phyloP scores from a whole-genome alignment of 2,888 invertebrate genomes.

The Habroteleia sp. region DNA sequence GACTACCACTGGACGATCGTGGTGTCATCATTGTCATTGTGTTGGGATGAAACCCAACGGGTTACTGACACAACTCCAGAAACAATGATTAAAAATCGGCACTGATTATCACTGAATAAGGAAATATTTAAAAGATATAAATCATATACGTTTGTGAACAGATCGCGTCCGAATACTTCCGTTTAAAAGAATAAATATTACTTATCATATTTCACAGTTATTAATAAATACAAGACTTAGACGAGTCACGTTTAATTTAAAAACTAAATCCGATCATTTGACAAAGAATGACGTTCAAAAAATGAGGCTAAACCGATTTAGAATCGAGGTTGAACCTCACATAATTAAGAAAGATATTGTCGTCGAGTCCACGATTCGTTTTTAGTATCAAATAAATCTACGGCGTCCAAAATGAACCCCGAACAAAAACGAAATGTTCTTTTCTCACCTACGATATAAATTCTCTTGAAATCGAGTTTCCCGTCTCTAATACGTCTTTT shows the following conservation, averaged over 20 bases:
- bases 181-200: too few relatives aligned
- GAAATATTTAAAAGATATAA: too few relatives aligned
- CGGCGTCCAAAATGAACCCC: slow-evolving; percentile 7
- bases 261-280: slow-evolving; percentile 8
- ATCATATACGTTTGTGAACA: too few relatives aligned
- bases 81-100: too few relatives aligned
- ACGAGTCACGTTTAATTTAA: slow-evolving; percentile 1
- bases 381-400: slow-evolving; percentile 1
- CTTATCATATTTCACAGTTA: too few relatives aligned
- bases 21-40: too few relatives aligned
- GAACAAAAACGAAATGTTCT: slow-evolving; percentile 15
- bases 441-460: slow-evolving; percentile 32
- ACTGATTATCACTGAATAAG: too few relatives aligned
- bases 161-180: too few relatives aligned
- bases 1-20: too few relatives aligned
- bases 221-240: slow-evolving; percentile 15
- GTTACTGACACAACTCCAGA: too few relatives aligned
- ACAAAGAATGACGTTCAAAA: slow-evolving; percentile 11
- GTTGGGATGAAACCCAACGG: too few relatives aligned
- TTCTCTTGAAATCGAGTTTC: slow-evolving; percentile 19
- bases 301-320: slow-evolving; percentile 23
- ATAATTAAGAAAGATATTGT: slow-evolving; percentile 28
- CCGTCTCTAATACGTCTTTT: slow-evolving; percentile 19
- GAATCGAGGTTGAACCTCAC: slow-evolving; percentile 19
- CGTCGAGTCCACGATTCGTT: slow-evolving; percentile 4